These are phyloP conservation scores for Eulemur rubriventer DNA, from an alignment of 2,797 vertebrate species.

Conservation along the genomic window DNA sequence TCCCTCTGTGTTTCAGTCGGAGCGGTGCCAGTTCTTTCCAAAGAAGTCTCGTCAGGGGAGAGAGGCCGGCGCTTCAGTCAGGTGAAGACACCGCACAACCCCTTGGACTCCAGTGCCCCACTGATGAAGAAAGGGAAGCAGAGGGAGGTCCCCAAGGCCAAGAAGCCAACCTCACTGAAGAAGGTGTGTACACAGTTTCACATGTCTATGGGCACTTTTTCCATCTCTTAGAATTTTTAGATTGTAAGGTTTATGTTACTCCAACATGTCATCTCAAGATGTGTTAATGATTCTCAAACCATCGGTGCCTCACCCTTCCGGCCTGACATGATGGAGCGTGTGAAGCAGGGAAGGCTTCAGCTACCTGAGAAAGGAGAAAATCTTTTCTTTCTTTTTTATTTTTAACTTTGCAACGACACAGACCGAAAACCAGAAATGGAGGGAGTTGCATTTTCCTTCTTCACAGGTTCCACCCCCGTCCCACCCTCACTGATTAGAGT, in stretches of 20 bases:
- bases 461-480: neutral
- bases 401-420: neutral
- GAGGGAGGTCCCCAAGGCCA: conserved; percentile 96
- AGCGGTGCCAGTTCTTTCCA: conserved; percentile 91
- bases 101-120: conserved; percentile 96
- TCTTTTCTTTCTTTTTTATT: neutral
- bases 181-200: conserved; percentile 85
- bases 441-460: neutral
- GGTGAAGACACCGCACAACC: conserved; percentile 95
- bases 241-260: neutral
- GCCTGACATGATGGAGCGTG: rapidly evolving
- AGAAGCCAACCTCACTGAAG: conserved; percentile 97
- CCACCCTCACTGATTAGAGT: rapidly evolving
- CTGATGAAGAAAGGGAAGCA: conserved; percentile 98
- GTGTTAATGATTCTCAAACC: neutral
- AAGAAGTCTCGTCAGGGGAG: conserved; percentile 84
- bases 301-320: neutral
- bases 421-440: neutral
- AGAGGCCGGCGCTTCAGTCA: conserved; percentile 87
- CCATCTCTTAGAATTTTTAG: neutral
- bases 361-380: neutral
- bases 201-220: neutral
- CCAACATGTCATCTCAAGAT: rapidly evolving
- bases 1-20: conserved; percentile 88
- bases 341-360: neutral